These are phyloP conservation scores for Macropus fuliginosus DNA, from an alignment of 2,797 vertebrate genomes.

Conservation along the genomic window DNA sequence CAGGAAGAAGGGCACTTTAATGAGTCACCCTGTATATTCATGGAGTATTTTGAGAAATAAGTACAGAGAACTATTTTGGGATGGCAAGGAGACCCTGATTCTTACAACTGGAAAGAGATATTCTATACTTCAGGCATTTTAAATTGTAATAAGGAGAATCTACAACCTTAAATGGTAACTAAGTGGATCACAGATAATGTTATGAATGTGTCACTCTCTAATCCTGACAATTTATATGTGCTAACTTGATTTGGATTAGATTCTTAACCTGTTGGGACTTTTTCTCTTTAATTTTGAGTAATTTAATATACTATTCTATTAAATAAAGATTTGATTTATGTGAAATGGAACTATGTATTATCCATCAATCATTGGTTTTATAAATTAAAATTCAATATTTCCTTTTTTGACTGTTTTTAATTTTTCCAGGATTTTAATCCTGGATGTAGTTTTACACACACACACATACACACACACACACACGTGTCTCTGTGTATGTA, in stretches of 20 bases:
- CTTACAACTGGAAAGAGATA: constrained; percentile 6
- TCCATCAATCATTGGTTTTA: neutral
- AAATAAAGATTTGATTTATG: neutral
- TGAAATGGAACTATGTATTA: neutral
- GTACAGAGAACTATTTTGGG: constrained; percentile 38
- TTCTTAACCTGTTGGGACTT: neutral
- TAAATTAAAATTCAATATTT: neutral
- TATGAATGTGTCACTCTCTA: constrained; percentile 19
- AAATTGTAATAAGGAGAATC: constrained; percentile 19
- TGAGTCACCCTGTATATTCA: neutral
- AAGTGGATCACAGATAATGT: constrained; percentile 58
- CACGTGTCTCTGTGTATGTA: neutral
- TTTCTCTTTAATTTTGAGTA: neutral
- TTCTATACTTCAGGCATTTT: constrained; percentile 23
- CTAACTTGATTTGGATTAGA: neutral
- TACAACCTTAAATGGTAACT: constrained; percentile 51
- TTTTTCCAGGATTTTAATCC: neutral
- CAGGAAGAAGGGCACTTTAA: neutral
- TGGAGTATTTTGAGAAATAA: constrained; percentile 31
- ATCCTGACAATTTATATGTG: neutral
- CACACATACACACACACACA: neutral
- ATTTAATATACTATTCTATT: neutral
- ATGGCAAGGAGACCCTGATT: constrained; percentile 3
- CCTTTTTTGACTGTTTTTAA: neutral
- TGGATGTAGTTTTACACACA: neutral